These are phyloP conservation scores for Montifringilla adamsi DNA, from an alignment of 2,113 vertebrate species.

Conservation along the genomic window DNA sequence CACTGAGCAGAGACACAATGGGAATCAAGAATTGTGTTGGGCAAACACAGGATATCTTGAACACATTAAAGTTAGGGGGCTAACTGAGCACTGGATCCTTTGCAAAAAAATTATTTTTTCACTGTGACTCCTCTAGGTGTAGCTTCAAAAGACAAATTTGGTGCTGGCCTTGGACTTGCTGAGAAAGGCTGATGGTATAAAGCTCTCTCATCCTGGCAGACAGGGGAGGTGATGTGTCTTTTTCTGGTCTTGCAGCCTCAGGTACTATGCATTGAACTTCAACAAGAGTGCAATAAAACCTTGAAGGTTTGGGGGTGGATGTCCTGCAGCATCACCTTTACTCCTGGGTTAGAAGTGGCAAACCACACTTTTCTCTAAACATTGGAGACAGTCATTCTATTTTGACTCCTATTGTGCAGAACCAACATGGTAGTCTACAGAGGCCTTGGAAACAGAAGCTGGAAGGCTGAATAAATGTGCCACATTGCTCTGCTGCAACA, in stretches of 20 bases:
- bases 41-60: neutral
- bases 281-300: fast-evolving
- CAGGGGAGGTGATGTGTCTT: neutral
- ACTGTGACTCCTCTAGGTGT: neutral
- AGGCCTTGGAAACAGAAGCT: neutral
- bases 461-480: neutral
- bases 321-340: neutral
- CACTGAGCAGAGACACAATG: fast-evolving
- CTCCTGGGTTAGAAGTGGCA: neutral
- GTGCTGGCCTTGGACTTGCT: neutral
- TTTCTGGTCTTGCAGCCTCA: neutral
- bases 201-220: neutral
- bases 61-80: neutral
- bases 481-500: fast-evolving
- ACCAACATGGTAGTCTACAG: fast-evolving
- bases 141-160: neutral
- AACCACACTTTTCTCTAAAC: neutral
- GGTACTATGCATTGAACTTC: neutral
- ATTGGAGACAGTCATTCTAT: fast-evolving
- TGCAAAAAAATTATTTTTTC: neutral
- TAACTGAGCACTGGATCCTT: neutral
- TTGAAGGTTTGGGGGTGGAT: neutral
- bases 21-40: neutral
- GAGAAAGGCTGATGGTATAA: neutral
- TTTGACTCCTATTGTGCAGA: neutral